A percentile compares a stretch with the other conserved stretches of the same genome.
These are phyloP conservation scores for Cephus rjabovi DNA, from an alignment of 2,888 invertebrate genomes.

Conservation along the genomic window DNA sequence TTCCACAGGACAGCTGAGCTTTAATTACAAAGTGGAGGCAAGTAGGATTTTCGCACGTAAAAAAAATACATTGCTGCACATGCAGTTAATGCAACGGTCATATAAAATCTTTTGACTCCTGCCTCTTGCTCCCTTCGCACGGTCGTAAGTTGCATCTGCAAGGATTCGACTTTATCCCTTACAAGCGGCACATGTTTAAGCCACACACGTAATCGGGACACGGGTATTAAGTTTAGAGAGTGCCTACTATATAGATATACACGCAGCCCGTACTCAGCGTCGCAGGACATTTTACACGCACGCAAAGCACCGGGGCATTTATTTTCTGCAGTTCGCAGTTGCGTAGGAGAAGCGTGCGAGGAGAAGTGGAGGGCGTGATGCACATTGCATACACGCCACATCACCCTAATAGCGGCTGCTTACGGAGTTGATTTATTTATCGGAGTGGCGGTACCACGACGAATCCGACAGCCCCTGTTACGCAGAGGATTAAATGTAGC, in stretches of 20 bases:
- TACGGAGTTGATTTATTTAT: constrained; percentile 65
- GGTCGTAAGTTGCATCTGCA: background rate
- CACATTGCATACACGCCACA: constrained; percentile 43
- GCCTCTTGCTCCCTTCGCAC: background rate
- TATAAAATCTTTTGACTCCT: background rate
- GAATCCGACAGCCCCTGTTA: constrained; percentile 43
- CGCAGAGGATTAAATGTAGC: background rate
- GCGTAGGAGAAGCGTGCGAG: background rate
- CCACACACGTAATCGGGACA: background rate
- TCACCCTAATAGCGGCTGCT: constrained; percentile 58
- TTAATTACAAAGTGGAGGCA: background rate
- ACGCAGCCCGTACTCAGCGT: background rate
- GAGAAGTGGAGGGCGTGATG: constrained; percentile 34
- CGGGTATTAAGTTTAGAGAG: background rate
- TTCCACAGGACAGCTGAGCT: background rate
- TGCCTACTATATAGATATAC: background rate
- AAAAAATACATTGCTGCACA: background rate
- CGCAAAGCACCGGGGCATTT: background rate
- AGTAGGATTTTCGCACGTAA: background rate
- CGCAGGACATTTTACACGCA: constrained; percentile 1
- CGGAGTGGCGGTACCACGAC: constrained; percentile 60
- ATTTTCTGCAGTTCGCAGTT: background rate
- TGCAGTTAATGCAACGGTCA: background rate
- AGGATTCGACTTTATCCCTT: background rate
- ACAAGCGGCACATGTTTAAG: background rate